Conservation (phyloP, 2,797 vertebrate species). For the Premnoplex brunnescens region DNA sequence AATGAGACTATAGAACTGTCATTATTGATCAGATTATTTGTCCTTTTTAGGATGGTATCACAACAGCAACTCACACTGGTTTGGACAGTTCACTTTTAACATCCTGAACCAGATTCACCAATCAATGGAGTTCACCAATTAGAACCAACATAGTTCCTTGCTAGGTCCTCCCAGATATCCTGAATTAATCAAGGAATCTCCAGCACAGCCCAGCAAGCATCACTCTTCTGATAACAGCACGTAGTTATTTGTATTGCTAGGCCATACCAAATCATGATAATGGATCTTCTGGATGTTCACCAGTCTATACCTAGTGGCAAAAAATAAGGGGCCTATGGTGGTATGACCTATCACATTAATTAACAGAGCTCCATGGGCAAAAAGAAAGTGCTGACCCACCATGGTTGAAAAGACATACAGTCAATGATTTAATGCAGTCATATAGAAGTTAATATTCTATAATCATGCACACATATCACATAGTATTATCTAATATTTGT, state of each 20-base stretch:
- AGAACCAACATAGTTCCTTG: not conserved
- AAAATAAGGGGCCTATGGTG: not conserved
- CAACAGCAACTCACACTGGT: not conserved
- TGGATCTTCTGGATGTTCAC: not conserved
- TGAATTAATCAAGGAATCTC: not conserved
- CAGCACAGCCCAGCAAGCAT: not conserved
- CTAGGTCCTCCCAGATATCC: not conserved
- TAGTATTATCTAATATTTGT: not conserved
- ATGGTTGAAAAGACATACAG: not conserved
- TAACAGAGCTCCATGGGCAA: not conserved
- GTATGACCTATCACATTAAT: not conserved
- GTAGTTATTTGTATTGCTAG: not conserved
- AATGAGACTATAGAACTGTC: not conserved
- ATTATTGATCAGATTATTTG: not conserved
- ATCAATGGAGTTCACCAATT: too few relatives aligned
- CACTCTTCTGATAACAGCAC: not conserved
- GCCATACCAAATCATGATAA: not conserved
- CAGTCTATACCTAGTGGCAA: not conserved
- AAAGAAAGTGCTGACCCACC: not conserved
- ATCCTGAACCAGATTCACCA: not conserved
- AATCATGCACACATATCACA: not conserved
- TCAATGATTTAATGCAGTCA: not conserved
- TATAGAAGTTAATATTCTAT: not conserved
- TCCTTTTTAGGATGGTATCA: not conserved
- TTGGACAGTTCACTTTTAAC: not conserved